phyloP scores from a whole-genome alignment of 1,140 invertebrate species.

The Akabosia matsudoensis region DNA sequence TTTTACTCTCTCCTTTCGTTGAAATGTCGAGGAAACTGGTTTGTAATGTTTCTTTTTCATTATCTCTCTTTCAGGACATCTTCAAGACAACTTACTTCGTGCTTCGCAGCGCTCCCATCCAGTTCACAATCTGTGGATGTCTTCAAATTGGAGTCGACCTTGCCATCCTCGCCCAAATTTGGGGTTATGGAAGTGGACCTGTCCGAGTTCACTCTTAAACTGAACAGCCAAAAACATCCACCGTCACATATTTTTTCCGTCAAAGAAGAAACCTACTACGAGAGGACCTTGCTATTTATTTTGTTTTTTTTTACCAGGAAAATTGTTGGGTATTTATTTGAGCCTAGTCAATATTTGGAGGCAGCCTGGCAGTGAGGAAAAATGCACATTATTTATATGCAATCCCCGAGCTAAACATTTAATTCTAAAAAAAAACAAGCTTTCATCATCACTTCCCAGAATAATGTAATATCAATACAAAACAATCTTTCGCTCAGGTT shows the following conservation, averaged over 20 bases:
- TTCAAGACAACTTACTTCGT: conserved; percentile 98
- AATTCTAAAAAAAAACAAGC: too few relatives aligned
- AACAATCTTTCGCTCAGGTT: too few relatives aligned
- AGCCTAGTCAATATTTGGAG: too few relatives aligned
- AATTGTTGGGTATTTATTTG: too few relatives aligned
- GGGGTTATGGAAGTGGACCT: conserved; percentile 52
- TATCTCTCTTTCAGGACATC: conserved; percentile 61
- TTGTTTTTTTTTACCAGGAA: background rate
- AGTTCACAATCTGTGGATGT: conserved; percentile 93
- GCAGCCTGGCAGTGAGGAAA: too few relatives aligned
- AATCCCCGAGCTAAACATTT: too few relatives aligned
- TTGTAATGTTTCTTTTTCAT: conserved; percentile 49
- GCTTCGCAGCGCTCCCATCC: conserved; percentile 78
- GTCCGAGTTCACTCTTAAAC: background rate
- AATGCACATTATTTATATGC: too few relatives aligned
- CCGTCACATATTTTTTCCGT: too few relatives aligned
- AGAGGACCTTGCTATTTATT: background rate
- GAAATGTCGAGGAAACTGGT: background rate
- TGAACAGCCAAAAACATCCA: too few relatives aligned
- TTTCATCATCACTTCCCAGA: too few relatives aligned
- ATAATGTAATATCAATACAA: too few relatives aligned
- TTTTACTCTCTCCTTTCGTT: background rate
- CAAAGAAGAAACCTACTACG: background rate
- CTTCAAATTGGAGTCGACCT: conserved; percentile 86
- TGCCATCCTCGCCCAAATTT: conserved; percentile 76